Percentiles rank a stretch among this genome's conserved stretches.
Conservation (phyloP, 2,797 vertebrate species). For the Sphaeramia orbicularis region DNA sequence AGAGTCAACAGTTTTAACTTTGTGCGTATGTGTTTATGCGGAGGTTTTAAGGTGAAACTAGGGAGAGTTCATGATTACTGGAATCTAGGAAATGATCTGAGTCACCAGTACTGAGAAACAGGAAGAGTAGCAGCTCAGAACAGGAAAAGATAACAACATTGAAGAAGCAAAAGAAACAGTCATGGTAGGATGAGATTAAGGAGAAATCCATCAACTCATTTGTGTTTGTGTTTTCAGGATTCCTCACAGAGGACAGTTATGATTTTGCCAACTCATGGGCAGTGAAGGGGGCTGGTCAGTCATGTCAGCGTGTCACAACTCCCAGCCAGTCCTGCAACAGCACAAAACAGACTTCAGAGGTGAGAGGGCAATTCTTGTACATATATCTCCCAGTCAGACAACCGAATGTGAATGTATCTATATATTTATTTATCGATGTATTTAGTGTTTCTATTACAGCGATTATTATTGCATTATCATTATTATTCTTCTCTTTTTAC, state of each 20-base stretch:
- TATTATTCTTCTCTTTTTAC: too few species aligned
- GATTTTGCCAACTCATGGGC: conserved; percentile 98
- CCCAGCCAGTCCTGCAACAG: conserved; percentile 88
- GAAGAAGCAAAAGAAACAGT: conserved; percentile 60
- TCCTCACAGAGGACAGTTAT: conserved; percentile 88
- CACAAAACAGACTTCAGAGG: conserved; percentile 82
- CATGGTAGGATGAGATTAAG: conserved; percentile 72
- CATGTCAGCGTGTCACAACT: conserved; percentile 86
- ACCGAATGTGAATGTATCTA: neutral
- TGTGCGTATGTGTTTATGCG: conserved; percentile 12
- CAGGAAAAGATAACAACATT: conserved; percentile 79
- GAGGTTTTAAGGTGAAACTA: conserved; percentile 2
- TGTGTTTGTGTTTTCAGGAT: conserved; percentile 81
- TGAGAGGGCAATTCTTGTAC: conserved; percentile 51
- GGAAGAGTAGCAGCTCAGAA: conserved; percentile 69
- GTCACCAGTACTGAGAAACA: conserved; percentile 67
- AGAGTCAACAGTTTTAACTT: conserved; percentile 8
- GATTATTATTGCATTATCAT: too few species aligned
- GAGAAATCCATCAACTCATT: conserved; percentile 45
- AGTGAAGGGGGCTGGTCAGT: conserved; percentile 86
- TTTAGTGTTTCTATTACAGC: too few species aligned
- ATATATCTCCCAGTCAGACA: neutral
- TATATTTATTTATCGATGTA: too few species aligned
- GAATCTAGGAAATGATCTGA: conserved; percentile 71
- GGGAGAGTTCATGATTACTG: conserved; percentile 65